Conservation (phyloP, 2,113 vertebrate species). For the Irena cyanogastra region DNA sequence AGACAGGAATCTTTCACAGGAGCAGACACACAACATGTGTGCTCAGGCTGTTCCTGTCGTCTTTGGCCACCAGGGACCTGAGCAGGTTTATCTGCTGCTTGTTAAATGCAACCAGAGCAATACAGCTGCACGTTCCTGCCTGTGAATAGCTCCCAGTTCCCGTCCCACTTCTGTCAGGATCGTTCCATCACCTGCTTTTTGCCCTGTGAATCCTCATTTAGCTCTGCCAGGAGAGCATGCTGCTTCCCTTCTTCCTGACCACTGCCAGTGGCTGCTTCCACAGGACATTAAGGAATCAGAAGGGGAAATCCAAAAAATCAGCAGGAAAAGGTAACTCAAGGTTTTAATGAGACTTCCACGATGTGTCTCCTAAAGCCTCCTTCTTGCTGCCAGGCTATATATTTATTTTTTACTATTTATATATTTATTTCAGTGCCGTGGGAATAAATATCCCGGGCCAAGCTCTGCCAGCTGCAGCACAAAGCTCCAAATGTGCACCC, state of each 20-base stretch:
- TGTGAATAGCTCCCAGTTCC: background rate
- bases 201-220: background rate
- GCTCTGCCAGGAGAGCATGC: background rate
- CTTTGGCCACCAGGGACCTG: background rate
- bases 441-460: background rate
- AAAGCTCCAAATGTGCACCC: background rate
- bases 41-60: background rate
- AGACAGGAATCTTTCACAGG: background rate
- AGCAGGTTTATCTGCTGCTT: background rate
- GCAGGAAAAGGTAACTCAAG: background rate
- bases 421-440: background rate
- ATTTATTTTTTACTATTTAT: background rate
- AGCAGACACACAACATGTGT: background rate
- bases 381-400: background rate
- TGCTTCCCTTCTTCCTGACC: background rate
- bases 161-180: constrained; percentile 5
- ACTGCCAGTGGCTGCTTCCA: background rate
- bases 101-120: background rate
- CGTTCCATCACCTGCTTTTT: background rate
- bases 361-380: background rate
- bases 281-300: background rate
- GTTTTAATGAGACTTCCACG: background rate
- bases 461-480: background rate
- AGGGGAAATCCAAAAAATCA: background rate
- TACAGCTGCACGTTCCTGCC: background rate